phyloP scores from a whole-genome alignment of 2,797 vertebrate species.

The Florisuga fusca region DNA sequence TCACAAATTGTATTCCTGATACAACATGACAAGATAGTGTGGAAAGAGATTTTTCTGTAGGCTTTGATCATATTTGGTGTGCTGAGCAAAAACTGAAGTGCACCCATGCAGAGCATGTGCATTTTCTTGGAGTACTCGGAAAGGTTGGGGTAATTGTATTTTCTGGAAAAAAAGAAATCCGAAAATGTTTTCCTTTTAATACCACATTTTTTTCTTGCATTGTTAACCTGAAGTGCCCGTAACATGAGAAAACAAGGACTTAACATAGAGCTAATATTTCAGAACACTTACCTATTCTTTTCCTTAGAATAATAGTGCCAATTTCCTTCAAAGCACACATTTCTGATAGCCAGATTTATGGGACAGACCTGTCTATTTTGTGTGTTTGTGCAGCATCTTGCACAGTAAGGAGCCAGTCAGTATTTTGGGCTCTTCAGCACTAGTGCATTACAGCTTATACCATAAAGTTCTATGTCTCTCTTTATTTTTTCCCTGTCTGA shows the following conservation, averaged over 20 bases:
- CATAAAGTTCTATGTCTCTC: neutral
- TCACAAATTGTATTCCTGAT: neutral
- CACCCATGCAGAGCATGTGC: neutral
- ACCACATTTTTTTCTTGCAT: neutral
- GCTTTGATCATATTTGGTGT: neutral
- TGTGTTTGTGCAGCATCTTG: neutral
- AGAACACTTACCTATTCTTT: neutral
- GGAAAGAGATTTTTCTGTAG: neutral
- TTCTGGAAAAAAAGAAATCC: neutral
- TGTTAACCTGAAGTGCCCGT: neutral
- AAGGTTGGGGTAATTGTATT: neutral
- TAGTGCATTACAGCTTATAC: neutral
- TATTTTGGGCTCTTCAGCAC: neutral
- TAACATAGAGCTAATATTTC: neutral
- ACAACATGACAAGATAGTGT: neutral
- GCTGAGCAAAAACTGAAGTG: accelerated
- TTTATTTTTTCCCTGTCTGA: neutral
- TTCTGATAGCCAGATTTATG: neutral
- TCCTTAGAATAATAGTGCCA: neutral
- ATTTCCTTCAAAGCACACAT: neutral
- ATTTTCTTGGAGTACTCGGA: neutral
- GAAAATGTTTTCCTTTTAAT: neutral
- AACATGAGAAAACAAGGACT: neutral
- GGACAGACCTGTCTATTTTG: neutral
- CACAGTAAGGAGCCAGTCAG: neutral